phyloP scores from a whole-genome alignment of 2,888 invertebrate genomes.

The Cecidostiba fungosa region DNA sequence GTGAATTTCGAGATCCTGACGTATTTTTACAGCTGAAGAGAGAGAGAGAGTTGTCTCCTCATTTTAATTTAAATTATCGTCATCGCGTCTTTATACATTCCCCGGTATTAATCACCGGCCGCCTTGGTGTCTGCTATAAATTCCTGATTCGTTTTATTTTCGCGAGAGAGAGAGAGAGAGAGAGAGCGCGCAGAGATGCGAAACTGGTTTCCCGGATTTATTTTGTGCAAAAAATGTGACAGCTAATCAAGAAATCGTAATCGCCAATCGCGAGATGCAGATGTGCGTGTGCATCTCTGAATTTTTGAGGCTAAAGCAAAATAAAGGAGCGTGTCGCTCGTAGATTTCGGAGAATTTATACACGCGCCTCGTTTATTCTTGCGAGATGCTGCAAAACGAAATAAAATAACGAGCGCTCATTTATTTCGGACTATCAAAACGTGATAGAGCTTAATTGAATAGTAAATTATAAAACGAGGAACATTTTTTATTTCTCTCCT shows the following conservation, averaged over 20 bases:
- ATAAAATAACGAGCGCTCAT: constrained; percentile 49
- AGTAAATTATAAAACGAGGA: constrained; percentile 54
- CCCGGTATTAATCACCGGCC: constrained; percentile 58
- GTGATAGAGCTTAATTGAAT: constrained; percentile 59
- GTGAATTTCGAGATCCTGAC: constrained; percentile 28
- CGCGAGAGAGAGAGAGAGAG: constrained; percentile 35
- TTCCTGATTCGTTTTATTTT: constrained; percentile 60
- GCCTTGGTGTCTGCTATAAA: constrained; percentile 59
- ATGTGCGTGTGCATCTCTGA: constrained; percentile 47
- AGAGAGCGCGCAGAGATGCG: neutral
- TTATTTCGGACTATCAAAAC: constrained; percentile 57
- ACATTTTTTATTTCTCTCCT: constrained; percentile 18
- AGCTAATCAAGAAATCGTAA: constrained; percentile 64
- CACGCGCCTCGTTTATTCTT: constrained; percentile 48
- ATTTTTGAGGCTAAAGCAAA: constrained; percentile 53
- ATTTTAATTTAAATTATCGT: constrained; percentile 62
- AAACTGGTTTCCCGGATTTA: constrained; percentile 63
- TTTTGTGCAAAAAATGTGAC: constrained; percentile 64
- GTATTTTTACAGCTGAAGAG: constrained; percentile 37
- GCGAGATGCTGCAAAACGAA: constrained; percentile 45
- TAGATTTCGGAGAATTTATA: constrained; percentile 62
- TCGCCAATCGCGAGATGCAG: constrained; percentile 58
- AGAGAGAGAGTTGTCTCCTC: constrained; percentile 42
- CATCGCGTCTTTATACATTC: constrained; percentile 59
- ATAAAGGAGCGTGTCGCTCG: constrained; percentile 56